Base-by-base conservation (phyloP, 30 jellyfish, hydroid and myxozoan genomes). In the Aurelia coerulea region DNA sequence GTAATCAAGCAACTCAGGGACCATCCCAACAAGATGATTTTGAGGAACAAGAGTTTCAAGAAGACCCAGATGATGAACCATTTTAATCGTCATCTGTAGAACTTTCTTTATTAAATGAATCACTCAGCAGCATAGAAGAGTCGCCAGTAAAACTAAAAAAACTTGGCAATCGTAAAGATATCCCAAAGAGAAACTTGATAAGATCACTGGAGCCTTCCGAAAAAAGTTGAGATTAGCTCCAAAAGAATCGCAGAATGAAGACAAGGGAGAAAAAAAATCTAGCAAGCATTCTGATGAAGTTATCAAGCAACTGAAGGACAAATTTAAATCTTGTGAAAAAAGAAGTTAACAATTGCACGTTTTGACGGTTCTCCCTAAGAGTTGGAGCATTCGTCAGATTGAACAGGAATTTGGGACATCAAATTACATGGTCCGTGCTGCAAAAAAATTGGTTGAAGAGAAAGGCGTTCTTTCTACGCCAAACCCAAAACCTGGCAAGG, bases 401-500 rank as follows among this genome's bases (percentile, higher is more conserved):
- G 41, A 37, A 17, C n/a, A 2, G 32, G 81, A 77, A 80, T 77
- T 77, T 33, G 62, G 56, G 17, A 39, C 32, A 29, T 53, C 88
- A 54, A 35, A 39, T 37, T 56, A 77, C 64, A 77, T 60, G 78
- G 88, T 65, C 5, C 29, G 88, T 29, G 11, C 32, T 14, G 78
- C 78, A 5, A 77, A 77, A 42, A 60, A 52, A 33, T 59, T 77
- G 31, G 88, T 35, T 29, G 33, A 10, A 42, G 88, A 77, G 78
- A 77, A 77, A 19, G 88, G 81, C 23, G 18, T 62, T 34, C 42
- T 77, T 2, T 56, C 81, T 6, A 77, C 88, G 5, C 81, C 88
- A 7, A 77, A 77, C 33, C 77, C 77, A 77, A 77, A 77, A 62
- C 78, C 64, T 19, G 88, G 81, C 56, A 33, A 62, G 23, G 85